Evolutionary conservation across 2,113 vertebrate genomes (phyloP).

Genomic region (Nycticorax nycticorax): DNA sequence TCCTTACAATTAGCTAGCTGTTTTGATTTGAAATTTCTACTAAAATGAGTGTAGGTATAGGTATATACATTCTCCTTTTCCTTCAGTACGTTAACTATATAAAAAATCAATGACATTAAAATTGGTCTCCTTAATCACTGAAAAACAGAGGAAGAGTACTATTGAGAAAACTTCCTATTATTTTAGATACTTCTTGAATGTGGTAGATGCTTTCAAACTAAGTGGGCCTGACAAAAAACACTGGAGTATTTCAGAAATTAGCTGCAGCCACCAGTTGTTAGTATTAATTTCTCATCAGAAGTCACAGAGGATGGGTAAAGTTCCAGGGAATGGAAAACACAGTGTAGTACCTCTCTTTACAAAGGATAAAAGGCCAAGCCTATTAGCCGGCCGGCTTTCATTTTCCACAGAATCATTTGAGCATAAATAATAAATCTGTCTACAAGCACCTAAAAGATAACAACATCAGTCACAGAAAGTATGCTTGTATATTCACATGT

Average conservation of each 20-base stretch:
- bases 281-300: not conserved
- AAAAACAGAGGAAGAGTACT: not conserved
- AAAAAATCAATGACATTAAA: not conserved
- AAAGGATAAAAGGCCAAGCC: not conserved
- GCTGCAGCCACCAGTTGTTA: not conserved
- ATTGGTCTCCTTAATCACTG: not conserved
- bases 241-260: slow-evolving; percentile 4
- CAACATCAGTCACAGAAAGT: not conserved
- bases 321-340: not conserved
- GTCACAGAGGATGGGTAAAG: not conserved
- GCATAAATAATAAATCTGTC: not conserved
- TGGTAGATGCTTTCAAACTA: not conserved
- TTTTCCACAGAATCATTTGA: not conserved
- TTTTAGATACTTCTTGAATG: not conserved
- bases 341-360: not conserved
- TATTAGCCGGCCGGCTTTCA: not conserved
- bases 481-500: not conserved
- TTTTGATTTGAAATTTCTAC: not conserved
- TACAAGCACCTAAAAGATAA: not conserved
- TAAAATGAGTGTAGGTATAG: not conserved
- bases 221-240: not conserved
- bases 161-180: not conserved
- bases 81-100: not conserved
- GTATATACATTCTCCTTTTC: not conserved
- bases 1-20: not conserved